Percentiles rank a stretch among this genome's conserved stretches.
Evolutionary conservation across 1,140 invertebrate genomes (phyloP).

Genomic region (Archivesica marissinica): DNA sequence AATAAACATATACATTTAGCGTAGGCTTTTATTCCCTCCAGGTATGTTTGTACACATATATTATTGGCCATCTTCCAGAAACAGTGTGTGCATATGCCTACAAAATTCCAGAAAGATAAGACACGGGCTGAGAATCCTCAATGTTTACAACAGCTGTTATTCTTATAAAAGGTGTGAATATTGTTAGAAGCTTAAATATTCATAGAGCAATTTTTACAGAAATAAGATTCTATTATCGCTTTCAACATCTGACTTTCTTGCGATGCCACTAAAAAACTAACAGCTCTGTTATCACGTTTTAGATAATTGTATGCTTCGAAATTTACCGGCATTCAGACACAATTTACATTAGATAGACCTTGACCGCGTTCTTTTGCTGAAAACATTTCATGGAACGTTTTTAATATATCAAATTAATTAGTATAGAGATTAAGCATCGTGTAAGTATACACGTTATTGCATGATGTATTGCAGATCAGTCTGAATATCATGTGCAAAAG

Average conservation of each 20-base stretch:
- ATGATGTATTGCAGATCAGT: too few species aligned
- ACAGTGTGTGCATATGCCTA: background rate
- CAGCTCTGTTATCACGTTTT: background rate
- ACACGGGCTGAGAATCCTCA: background rate
- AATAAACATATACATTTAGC: too few species aligned
- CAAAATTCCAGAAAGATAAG: background rate
- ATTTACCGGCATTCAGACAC: background rate
- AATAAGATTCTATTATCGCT: constrained; percentile 6
- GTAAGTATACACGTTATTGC: too few species aligned
- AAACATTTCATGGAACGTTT: too few species aligned
- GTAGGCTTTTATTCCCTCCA: constrained; percentile 9
- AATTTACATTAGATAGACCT: too few species aligned
- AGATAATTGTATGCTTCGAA: background rate
- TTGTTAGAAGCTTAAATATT: background rate
- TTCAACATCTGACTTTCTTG: background rate
- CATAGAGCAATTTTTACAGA: background rate
- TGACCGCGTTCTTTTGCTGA: too few species aligned
- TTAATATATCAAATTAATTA: too few species aligned
- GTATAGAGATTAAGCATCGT: too few species aligned
- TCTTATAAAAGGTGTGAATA: background rate
- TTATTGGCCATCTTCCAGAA: background rate
- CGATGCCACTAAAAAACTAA: background rate
- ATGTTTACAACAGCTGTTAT: constrained; percentile 38
- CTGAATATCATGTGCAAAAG: too few species aligned
- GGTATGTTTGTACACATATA: background rate